Conservation (phyloP, 2,888 invertebrate species). For the Koerneria pararmatus region DNA sequence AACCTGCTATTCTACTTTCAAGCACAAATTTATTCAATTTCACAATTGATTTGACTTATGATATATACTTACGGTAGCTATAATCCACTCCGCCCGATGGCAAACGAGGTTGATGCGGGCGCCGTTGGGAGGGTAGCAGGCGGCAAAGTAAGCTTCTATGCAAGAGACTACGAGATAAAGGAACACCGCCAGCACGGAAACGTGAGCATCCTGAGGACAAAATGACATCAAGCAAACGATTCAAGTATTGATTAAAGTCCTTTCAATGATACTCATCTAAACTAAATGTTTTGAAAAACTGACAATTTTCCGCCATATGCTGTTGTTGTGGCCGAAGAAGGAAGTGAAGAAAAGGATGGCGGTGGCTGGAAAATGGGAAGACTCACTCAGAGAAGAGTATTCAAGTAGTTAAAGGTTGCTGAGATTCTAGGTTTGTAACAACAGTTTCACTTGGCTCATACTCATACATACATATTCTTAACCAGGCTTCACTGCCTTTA, state of each 20-base stretch:
- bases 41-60: not conserved
- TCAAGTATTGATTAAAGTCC: too few relatives aligned
- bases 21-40: too few relatives aligned
- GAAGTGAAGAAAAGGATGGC: conserved; percentile 39
- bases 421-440: too few relatives aligned
- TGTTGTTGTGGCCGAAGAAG: conserved; percentile 36
- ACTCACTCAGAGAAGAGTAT: too few relatives aligned
- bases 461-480: too few relatives aligned
- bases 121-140: conserved; percentile 55
- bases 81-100: conserved; percentile 52
- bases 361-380: conserved; percentile 34
- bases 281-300: conserved; percentile 24
- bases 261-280: too few relatives aligned
- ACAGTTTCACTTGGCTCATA: too few relatives aligned
- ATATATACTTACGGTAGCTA: conserved; percentile 35
- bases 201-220: conserved; percentile 48
- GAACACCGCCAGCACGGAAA: conserved; percentile 39
- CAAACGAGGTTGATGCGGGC: conserved; percentile 47
- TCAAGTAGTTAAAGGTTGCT: too few relatives aligned
- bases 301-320: conserved; percentile 47
- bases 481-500: too few relatives aligned
- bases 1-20: too few relatives aligned
- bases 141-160: conserved; percentile 54
- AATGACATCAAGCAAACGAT: too few relatives aligned
- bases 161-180: conserved; percentile 46